Evolutionary conservation across 2,797 vertebrate species (phyloP).

Genomic region (Protosalanx chinensis): DNA sequence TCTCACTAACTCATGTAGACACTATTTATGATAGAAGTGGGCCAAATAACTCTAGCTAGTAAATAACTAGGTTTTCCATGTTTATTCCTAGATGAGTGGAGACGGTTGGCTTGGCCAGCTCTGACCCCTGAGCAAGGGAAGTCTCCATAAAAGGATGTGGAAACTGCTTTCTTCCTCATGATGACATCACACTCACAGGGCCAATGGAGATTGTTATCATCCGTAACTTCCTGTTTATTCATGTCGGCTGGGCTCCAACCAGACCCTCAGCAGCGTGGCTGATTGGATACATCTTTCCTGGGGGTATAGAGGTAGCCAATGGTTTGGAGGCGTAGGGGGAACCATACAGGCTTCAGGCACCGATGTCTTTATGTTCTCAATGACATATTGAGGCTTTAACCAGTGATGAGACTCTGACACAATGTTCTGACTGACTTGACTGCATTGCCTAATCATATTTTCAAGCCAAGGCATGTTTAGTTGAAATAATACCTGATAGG

Average conservation of each 20-base stretch:
- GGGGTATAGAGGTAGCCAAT: no score
- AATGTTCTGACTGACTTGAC: no score
- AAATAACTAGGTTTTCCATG: conserved; percentile 17
- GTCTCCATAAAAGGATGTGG: conserved; percentile 67
- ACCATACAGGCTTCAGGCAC: not conserved
- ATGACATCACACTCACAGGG: conserved; percentile 55
- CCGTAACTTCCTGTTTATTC: conserved; percentile 73
- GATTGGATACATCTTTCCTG: conserved; percentile 13
- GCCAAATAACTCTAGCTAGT: no score
- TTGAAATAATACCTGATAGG: no score
- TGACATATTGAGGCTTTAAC: not conserved
- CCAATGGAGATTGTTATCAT: conserved; percentile 65
- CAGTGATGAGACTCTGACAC: no score
- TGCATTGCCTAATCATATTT: no score
- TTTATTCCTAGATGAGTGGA: conserved; percentile 16
- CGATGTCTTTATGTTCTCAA: not conserved
- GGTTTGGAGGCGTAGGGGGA: not conserved
- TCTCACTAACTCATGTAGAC: conserved; percentile 27
- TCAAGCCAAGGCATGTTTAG: no score
- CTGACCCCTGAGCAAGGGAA: conserved; percentile 28
- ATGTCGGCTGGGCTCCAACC: conserved; percentile 31
- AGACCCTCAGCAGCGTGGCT: conserved; percentile 19
- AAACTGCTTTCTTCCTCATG: conserved; percentile 49
- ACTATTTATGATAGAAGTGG: not conserved
- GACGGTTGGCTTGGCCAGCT: conserved; percentile 18